Base-by-base conservation (phyloP, 2,888 invertebrate genomes). In the Melanotus villosus region DNA sequence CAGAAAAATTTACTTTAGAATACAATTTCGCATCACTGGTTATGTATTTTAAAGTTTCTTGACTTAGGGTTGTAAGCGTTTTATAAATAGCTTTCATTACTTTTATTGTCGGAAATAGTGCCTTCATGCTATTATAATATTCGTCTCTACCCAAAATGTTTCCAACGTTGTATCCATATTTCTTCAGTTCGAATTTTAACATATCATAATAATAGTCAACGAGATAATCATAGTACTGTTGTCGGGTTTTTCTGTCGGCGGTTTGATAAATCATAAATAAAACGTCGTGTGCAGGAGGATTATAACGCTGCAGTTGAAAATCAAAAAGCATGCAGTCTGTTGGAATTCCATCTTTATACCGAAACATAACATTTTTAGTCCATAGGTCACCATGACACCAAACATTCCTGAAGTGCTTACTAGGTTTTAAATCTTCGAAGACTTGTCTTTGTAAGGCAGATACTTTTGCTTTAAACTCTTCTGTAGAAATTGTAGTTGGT, bases 251-350 rank as follows among this genome's bases (percentile, higher is more conserved):
- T 34, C 69, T 68, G 23, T 73, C 65, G 0, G 78, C 69, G 32
- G 70, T 73, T 36, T 73, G 60, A 47, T 77, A 76, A 18, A 80
- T 43, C n/a, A 79, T 68, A 43, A 68, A 69, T 79, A 89, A 85
- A 1, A 90, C 83, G 76, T 93, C 92, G 21, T 90, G 85, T 14
- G 89, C 88, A 0, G 90, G 89, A 0, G 92, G 90, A 16, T 88
- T 88, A 79, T 90, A 92, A 56, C 80, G 71, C 7, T 77, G 72
- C 5, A 76, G 69, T 75, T 83, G 82, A 68, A 78, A 84, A 73
- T 83, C 82, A 6, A 83, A 69, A 3, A 83, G 64, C 54, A 75
- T 77, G 50, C 78, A 79, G 19, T 76, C 74, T 7, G 32, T 16
- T 5, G 34, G 52, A 1, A 5, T 56, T 2, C 6, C 19, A 32